Percentiles rank a stretch among this genome's conserved stretches.
Evolutionary conservation across 2,113 vertebrate genomes (phyloP).

Genomic region (Glaucidium brasilianum): DNA sequence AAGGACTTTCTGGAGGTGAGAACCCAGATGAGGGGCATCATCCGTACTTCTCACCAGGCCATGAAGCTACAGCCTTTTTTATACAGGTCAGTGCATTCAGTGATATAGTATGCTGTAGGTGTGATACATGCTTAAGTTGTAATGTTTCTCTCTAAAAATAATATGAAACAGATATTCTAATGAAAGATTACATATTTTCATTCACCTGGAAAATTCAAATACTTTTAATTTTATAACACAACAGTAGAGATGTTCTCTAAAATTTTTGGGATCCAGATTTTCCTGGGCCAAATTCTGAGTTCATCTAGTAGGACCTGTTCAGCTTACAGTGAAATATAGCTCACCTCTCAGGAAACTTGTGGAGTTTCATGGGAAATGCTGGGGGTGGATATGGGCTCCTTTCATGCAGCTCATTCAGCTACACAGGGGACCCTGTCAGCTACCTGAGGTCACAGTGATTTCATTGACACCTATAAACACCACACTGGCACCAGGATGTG

Average conservation of each 20-base stretch:
- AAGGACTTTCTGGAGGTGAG: neutral
- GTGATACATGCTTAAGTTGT: neutral
- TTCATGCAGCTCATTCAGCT: neutral
- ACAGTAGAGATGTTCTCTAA: neutral
- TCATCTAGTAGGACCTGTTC: neutral
- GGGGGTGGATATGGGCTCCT: neutral
- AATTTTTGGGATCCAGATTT: neutral
- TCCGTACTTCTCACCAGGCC: neutral
- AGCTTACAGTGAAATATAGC: neutral
- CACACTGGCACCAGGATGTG: neutral
- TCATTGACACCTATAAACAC: neutral
- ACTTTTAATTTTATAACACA: neutral
- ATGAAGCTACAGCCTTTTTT: neutral
- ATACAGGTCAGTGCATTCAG: neutral
- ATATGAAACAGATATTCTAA: neutral
- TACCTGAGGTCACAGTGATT: neutral
- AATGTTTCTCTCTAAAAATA: neutral
- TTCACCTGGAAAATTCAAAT: neutral
- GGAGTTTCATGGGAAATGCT: neutral
- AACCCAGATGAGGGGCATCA: neutral
- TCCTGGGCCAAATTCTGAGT: neutral
- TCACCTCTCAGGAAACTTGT: neutral
- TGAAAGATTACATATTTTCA: neutral
- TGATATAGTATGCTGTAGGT: neutral
- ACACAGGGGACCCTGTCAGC: neutral